These are phyloP conservation scores for Criorhina ranunculi DNA, from an alignment of 2,888 invertebrate species.

Conservation along the genomic window DNA sequence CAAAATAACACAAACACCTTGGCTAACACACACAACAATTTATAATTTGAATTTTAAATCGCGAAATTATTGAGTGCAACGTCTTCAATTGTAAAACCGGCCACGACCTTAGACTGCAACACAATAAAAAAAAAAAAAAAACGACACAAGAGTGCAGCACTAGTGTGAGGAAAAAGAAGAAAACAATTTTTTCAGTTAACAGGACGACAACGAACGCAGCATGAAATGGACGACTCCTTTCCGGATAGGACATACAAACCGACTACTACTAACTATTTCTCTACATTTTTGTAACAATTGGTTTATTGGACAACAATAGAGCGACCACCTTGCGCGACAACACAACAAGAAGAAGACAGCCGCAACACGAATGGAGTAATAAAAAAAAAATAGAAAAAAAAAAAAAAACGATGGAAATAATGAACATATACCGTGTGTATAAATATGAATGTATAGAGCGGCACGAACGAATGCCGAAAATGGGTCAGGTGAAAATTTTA, in stretches of 20 bases:
- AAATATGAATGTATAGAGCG: slow-evolving; percentile 53
- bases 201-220: slow-evolving; percentile 34
- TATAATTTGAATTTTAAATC: slow-evolving; percentile 63
- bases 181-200: slow-evolving; percentile 4
- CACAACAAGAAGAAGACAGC: slow-evolving; percentile 51
- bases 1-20: slow-evolving; percentile 52
- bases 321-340: slow-evolving; percentile 36
- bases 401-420: slow-evolving; percentile 38
- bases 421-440: slow-evolving; percentile 59
- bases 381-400: too few relatives aligned
- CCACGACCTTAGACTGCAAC: background rate
- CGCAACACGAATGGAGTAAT: slow-evolving; percentile 60
- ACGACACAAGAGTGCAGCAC: background rate
- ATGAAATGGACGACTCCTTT: slow-evolving; percentile 58
- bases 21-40: slow-evolving; percentile 8
- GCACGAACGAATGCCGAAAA: slow-evolving; percentile 54
- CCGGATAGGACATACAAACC: slow-evolving; percentile 48
- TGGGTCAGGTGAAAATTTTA: slow-evolving; percentile 70
- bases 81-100: slow-evolving; percentile 1
- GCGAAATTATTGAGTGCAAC: slow-evolving; percentile 17
- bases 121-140: background rate
- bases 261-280: slow-evolving; percentile 45
- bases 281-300: slow-evolving; percentile 43
- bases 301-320: slow-evolving; percentile 22
- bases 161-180: background rate